Conservation (phyloP, 1,140 invertebrate genomes). For the Cherax quadricarinatus region DNA sequence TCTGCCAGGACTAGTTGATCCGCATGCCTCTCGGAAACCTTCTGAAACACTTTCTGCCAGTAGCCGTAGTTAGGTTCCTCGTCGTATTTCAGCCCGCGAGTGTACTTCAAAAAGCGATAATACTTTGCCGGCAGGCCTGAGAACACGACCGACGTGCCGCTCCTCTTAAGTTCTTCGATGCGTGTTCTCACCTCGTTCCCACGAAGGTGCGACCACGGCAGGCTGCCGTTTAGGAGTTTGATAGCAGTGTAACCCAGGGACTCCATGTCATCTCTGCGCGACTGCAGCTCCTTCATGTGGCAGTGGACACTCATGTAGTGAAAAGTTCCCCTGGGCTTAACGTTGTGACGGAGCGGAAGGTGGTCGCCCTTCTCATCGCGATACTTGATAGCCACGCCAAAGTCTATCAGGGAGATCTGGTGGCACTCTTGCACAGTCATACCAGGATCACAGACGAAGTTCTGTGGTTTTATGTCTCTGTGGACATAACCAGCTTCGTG, state of each 20-base stretch:
- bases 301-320: constrained; percentile 14
- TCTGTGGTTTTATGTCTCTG: constrained; percentile 30
- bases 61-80: not conserved
- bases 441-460: not conserved
- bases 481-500: constrained; percentile 20
- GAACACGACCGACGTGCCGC: not conserved
- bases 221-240: constrained; percentile 18
- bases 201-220: constrained; percentile 18
- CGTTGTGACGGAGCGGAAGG: not conserved
- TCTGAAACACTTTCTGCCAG: constrained; percentile 5
- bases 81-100: not conserved
- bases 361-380: not conserved
- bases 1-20: too few relatives aligned
- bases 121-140: not conserved
- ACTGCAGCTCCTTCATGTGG: not conserved
- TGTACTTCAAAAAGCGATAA: not conserved
- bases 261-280: constrained; percentile 49
- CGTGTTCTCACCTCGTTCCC: not conserved
- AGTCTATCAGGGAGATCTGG: constrained; percentile 27
- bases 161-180: not conserved
- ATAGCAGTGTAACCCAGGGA: constrained; percentile 28
- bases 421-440: not conserved
- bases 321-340: constrained; percentile 11
- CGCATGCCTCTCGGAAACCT: not conserved
- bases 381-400: constrained; percentile 17